These are phyloP conservation scores for Atrina japonica DNA, from an alignment of 2,888 invertebrate species.

Conservation along the genomic window DNA sequence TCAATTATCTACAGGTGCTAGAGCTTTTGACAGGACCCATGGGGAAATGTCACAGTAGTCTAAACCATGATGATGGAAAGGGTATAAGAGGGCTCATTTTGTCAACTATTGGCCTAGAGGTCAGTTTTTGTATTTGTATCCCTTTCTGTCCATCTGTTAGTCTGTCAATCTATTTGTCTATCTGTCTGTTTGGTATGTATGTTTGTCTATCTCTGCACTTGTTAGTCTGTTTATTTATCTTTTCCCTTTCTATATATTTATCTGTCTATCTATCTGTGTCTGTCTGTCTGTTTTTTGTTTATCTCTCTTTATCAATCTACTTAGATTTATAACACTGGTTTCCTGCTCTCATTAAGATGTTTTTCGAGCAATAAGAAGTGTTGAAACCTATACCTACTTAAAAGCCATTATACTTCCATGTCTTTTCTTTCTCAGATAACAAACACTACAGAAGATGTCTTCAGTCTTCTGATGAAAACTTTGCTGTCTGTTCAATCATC, in stretches of 20 bases:
- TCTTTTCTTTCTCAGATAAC: conserved; percentile 54
- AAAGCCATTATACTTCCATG: not conserved
- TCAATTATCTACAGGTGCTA: conserved; percentile 60
- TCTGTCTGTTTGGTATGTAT: no score
- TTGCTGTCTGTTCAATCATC: conserved; percentile 85
- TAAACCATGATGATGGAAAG: conserved; percentile 85
- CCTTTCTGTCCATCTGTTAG: not conserved
- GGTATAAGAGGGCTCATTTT: conserved; percentile 74
- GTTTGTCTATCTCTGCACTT: no score
- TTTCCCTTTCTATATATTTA: no score
- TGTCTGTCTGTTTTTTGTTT: no score
- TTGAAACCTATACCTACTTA: not conserved
- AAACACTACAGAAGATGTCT: conserved; percentile 58
- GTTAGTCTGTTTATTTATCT: no score
- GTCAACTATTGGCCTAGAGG: conserved; percentile 78
- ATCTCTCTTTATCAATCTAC: not conserved
- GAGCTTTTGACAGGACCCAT: conserved; percentile 83
- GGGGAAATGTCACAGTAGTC: conserved; percentile 86
- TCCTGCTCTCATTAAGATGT: no score
- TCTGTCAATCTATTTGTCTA: no score
- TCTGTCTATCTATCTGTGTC: no score
- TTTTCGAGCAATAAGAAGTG: no score
- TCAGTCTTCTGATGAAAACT: conserved; percentile 83
- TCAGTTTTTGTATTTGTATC: conserved; percentile 33
- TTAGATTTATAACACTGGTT: no score